phyloP scores from a whole-genome alignment of 2,888 invertebrate genomes.

The Scaptodrosophila latifasciaeformis region DNA sequence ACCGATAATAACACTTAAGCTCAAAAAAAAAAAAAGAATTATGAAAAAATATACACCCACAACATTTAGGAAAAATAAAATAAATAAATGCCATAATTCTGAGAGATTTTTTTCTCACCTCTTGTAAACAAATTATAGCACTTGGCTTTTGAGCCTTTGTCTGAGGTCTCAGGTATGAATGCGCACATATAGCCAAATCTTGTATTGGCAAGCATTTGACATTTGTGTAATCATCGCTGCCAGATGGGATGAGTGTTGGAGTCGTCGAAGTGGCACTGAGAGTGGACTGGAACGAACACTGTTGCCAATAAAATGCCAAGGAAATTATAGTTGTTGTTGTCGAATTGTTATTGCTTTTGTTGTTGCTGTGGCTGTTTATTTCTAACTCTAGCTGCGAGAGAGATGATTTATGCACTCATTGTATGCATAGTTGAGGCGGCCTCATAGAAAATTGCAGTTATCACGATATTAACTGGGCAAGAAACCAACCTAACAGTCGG shows the following conservation, averaged over 20 bases:
- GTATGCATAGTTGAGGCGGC: constrained; percentile 38
- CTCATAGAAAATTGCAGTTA: constrained; percentile 59
- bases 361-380: not conserved
- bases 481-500: too few species aligned
- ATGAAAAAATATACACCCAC: not conserved
- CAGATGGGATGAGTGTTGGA: constrained; percentile 17
- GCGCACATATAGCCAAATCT: constrained; percentile 53
- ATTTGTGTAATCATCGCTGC: constrained; percentile 43
- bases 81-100: not conserved
- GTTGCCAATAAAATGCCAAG: constrained; percentile 43
- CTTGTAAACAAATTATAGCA: not conserved
- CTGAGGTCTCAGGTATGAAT: too few species aligned
- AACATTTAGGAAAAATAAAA: too few species aligned
- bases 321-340: constrained; percentile 29
- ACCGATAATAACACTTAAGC: constrained; percentile 64
- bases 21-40: too few species aligned
- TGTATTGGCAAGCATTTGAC: constrained; percentile 62
- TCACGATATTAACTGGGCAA: constrained; percentile 47
- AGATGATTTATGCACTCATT: constrained; percentile 70
- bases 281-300: constrained; percentile 28
- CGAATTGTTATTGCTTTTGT: not conserved
- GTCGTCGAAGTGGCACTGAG: too few species aligned
- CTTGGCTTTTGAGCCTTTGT: too few species aligned
- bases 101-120: not conserved
- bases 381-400: too few species aligned